Evolutionary conservation across 2,113 vertebrate species (phyloP).

Genomic region (Nestor notabilis): DNA sequence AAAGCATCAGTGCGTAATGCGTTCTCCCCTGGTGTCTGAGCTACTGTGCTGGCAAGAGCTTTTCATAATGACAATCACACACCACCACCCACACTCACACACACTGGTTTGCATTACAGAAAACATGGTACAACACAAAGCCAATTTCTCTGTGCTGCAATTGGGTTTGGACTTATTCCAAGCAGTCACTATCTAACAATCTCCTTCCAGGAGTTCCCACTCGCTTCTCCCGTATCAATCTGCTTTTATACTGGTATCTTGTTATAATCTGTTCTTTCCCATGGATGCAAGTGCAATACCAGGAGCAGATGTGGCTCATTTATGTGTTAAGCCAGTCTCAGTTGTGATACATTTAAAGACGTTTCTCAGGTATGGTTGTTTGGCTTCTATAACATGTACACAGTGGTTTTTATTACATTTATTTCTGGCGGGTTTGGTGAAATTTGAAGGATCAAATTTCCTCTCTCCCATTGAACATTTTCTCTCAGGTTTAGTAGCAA

Average conservation of each 20-base stretch:
- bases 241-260: constrained; percentile 4
- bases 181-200: constrained; percentile 36
- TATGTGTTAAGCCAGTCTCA: not conserved
- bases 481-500: not conserved
- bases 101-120: constrained; percentile 56
- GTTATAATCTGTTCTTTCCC: constrained; percentile 36
- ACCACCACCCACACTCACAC: not conserved
- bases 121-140: constrained; percentile 1
- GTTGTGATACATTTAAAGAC: not conserved
- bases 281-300: not conserved
- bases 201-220: constrained; percentile 42
- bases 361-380: not conserved
- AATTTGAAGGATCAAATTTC: not conserved
- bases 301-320: not conserved
- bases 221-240: not conserved
- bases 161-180: constrained; percentile 23
- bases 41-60: constrained; percentile 65
- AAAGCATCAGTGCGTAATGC: constrained; percentile 19
- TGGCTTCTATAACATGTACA: not conserved
- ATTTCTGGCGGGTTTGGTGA: not conserved
- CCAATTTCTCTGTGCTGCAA: not conserved
- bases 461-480: not conserved
- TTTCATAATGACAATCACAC: constrained; percentile 39
- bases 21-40: constrained; percentile 45
- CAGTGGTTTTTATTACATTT: not conserved